Base-by-base conservation (phyloP, 2,113 vertebrate genomes). In the Amphilophus citrinellus region DNA sequence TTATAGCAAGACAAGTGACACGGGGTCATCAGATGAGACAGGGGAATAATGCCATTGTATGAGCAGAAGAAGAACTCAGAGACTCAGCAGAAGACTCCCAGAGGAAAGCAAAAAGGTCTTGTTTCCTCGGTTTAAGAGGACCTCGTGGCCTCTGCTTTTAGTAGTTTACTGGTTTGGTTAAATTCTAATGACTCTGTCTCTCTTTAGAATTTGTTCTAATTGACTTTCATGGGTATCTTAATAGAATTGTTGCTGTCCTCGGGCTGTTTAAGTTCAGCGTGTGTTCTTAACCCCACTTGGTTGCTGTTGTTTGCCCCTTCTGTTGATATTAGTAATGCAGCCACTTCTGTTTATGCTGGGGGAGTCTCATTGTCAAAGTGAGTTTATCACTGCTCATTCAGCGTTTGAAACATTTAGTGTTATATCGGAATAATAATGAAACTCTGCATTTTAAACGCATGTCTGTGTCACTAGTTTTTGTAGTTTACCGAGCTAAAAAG, bases 141-240 rank as follows among this genome's bases (percentile, higher is more conserved):
- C 14, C 75, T 47, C 3, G 1, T 24, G 78, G 53, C 76, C 50
- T 18, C 27, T 9, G 35, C 79, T 85, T 73, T 82, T 27, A 73
- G 58, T n/a, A 60, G 3, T 61, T 30, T 47, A 22, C 56, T 56
- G 60, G n/a, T 88, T 84, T 76, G 75, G 76, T 78, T 83, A n/a
- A 30, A 76, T 79, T 60, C 8, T 71, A 85, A 93, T 77, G 79
- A 86, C 73, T 77, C 44, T 15, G 47, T 61, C 44, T 53, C 22
- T 62, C 66, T 63, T 80, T 53, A 50, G 53, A 62, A 78, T 65
- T 53, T 20, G 37, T 83, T 82, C 66, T 78, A 81, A 76, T 83
- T 90, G 30, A 39, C 39, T 88, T 90, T 91, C 83, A 84, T 79
- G 39, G 60, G 14, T 8, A 4, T 76, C 44, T 76, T 85, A 84